These are phyloP conservation scores for Noctua comes DNA, from an alignment of 2,888 invertebrate species.

Conservation along the genomic window DNA sequence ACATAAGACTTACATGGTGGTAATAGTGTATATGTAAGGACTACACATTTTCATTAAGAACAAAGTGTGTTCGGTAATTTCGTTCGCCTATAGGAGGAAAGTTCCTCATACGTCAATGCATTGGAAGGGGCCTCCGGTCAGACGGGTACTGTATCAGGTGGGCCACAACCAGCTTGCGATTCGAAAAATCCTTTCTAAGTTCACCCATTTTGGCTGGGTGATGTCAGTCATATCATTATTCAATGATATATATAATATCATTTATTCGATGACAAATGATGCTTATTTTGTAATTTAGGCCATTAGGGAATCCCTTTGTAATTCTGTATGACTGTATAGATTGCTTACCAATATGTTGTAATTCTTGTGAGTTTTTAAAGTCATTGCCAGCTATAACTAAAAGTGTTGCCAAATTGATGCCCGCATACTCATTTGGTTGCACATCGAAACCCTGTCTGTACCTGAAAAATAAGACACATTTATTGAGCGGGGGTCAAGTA, in stretches of 20 bases:
- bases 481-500: background rate
- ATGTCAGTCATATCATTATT: no score
- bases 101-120: background rate
- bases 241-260: no score
- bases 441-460: slow-evolving; percentile 99
- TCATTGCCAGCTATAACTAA: slow-evolving; percentile 99
- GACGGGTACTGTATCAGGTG: background rate
- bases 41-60: background rate
- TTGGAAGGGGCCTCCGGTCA: background rate
- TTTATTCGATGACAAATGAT: no score
- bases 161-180: background rate
- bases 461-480: slow-evolving; percentile 73
- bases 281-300: no score
- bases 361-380: slow-evolving; percentile 96
- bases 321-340: background rate
- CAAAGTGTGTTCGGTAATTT: background rate
- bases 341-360: slow-evolving; percentile 95
- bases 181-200: background rate
- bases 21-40: no score
- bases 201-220: background rate
- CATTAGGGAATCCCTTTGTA: background rate
- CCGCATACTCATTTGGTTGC: slow-evolving; percentile 99
- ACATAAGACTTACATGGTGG: background rate
- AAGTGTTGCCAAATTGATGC: slow-evolving; percentile 99
- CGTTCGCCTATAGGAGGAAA: background rate